These are phyloP conservation scores for Mnemiopsis leidyi DNA, from an alignment of 37 sponge, comb jelly and placozoan species.

Conservation along the genomic window DNA sequence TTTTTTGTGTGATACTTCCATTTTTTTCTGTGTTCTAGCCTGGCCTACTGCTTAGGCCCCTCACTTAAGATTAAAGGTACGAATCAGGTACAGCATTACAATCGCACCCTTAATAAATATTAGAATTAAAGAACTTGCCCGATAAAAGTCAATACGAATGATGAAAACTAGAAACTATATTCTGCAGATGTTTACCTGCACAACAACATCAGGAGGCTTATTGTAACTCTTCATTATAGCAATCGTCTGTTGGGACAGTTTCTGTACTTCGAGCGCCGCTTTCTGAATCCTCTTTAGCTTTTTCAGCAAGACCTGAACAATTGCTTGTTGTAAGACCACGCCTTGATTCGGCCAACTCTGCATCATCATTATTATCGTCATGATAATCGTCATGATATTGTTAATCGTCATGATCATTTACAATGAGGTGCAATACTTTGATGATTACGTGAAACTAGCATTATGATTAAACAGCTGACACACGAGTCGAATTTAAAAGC, in stretches of 20 bases:
- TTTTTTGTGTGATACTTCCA: too few relatives aligned
- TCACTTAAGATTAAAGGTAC: too few relatives aligned
- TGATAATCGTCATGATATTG: background rate
- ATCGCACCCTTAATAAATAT: too few relatives aligned
- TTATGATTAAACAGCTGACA: too few relatives aligned
- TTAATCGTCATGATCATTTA: too few relatives aligned
- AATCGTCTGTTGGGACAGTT: constrained; percentile 63
- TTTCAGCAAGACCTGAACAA: constrained; percentile 6
- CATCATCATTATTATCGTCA: background rate
- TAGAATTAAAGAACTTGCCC: too few relatives aligned
- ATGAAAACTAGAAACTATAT: background rate
- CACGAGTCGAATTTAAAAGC: too few relatives aligned
- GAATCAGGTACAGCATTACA: too few relatives aligned
- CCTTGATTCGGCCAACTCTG: background rate
- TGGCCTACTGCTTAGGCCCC: too few relatives aligned
- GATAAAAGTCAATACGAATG: background rate
- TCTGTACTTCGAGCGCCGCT: constrained; percentile 39
- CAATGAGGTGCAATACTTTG: background rate
- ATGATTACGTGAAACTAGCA: too few relatives aligned
- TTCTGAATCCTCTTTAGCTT: constrained; percentile 52
- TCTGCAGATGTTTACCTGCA: background rate
- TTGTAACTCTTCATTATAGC: constrained; percentile 63
- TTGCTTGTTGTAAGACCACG: background rate
- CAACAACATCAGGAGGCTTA: constrained; percentile 37
- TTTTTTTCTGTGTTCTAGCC: too few relatives aligned